Base-by-base conservation (phyloP, 2,113 vertebrate species). In the Micronycteris hirsuta region DNA sequence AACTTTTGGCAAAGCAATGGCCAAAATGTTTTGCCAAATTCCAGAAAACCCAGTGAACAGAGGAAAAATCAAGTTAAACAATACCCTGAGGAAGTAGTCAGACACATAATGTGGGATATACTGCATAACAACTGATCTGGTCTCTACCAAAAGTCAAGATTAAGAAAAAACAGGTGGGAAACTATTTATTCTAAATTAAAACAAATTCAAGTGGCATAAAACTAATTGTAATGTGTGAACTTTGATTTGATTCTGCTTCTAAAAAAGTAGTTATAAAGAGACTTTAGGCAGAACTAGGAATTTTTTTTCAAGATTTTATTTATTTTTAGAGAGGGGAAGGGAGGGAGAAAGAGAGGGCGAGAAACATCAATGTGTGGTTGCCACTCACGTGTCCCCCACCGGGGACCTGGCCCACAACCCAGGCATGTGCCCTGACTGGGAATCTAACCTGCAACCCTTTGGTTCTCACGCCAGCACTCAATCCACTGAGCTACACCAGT, bases 101-200 rank as follows among this genome's bases (percentile, higher is more conserved):
- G 31, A 94, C 36, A 94, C 73, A 65, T 36, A 85, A 73, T 78
- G 68, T 93, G 58, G 24, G 10, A 26, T 28, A 61, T 61, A 28
- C 26, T 28, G 26, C 10, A 12, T 26, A 26, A 61, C 38, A 86
- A 93, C 17, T 76, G 28, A 93, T 36, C 63, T 52, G 31, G 47
- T 86, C 49, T 89, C 61, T 80, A 91, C 41, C 63, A 84, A 89
- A 91, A 77, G 49, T 54, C 36, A 36, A 93, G 38, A 49, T 81
- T 74, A 74, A 95, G 61, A 1, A 14, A 24, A 82, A 84, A 83
- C 65, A 10, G 31, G 45, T 52, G 7, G 43, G 45, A 11, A 97
- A 78, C 38, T 71, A 73, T 73, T 45, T 74, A 85, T 77, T 92
- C 41, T 86, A 77, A 95, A 91, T 91, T 88, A 73, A 86, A 91